These are phyloP conservation scores for Smutsia temminckii DNA, from an alignment of 2,797 vertebrate genomes.

Conservation along the genomic window DNA sequence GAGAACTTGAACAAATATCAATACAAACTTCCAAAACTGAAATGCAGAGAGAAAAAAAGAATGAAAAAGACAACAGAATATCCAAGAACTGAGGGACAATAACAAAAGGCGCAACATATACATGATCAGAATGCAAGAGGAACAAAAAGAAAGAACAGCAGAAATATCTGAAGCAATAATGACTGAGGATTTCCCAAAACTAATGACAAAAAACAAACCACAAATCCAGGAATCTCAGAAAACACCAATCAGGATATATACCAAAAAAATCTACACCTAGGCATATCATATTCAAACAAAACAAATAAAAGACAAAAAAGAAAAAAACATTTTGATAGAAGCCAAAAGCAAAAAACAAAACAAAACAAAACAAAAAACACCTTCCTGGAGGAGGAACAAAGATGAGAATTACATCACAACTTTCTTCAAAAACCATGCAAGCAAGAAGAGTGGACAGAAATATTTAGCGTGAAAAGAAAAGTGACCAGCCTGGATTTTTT, in stretches of 20 bases:
- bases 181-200: background rate
- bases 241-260: background rate
- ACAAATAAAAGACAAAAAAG: background rate
- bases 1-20: conserved; percentile 16
- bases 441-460: background rate
- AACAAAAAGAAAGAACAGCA: background rate
- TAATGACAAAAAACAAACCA: background rate
- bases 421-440: background rate
- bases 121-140: background rate
- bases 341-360: background rate
- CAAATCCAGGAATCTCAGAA: background rate
- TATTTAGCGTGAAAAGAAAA: background rate
- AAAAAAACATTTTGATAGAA: background rate
- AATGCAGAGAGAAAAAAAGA: background rate
- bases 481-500: background rate
- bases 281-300: background rate
- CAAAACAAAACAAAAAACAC: background rate
- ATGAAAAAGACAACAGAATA: background rate
- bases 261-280: background rate
- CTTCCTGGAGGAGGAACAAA: background rate
- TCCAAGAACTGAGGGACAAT: background rate
- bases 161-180: background rate
- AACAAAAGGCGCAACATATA: background rate
- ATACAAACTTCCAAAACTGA: background rate
- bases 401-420: background rate